These are phyloP conservation scores for Cheilosia grossa DNA, from an alignment of 2,888 invertebrate species.

Conservation along the genomic window DNA sequence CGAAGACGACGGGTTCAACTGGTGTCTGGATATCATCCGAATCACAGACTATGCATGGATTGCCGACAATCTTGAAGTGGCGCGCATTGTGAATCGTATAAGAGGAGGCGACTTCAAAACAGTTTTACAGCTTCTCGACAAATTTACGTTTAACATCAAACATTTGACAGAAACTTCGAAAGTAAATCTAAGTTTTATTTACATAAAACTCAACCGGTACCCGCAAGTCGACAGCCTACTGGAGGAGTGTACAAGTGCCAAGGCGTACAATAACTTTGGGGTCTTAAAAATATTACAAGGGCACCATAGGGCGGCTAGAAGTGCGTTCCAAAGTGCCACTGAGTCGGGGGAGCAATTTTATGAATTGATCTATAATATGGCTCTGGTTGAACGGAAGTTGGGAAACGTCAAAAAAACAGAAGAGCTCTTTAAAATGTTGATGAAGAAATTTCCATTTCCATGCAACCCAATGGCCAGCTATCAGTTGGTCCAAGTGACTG, in stretches of 20 bases:
- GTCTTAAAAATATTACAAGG: conserved; percentile 34
- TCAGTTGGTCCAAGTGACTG: conserved; percentile 32
- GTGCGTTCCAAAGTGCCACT: conserved; percentile 13
- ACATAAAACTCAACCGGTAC: conserved; percentile 34
- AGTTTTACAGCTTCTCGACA: not conserved
- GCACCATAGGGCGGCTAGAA: conserved; percentile 25
- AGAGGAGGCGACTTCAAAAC: not conserved
- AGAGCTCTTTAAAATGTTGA: conserved; percentile 4
- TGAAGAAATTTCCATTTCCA: conserved; percentile 44
- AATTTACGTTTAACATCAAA: conserved; percentile 12
- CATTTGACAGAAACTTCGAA: conserved; percentile 61
- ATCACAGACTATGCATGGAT: conserved; percentile 59
- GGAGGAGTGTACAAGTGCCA: conserved; percentile 13
- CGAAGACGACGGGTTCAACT: conserved; percentile 57
- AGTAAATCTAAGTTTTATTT: conserved; percentile 60
- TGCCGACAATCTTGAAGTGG: conserved; percentile 59
- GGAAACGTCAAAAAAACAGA: conserved; percentile 25
- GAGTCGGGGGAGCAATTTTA: conserved; percentile 8
- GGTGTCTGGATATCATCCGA: conserved; percentile 61
- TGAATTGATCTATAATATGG: conserved; percentile 50
- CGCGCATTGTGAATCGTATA: conserved; percentile 35
- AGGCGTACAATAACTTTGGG: conserved; percentile 60
- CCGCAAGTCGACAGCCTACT: conserved; percentile 26
- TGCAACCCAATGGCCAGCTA: conserved; percentile 46
- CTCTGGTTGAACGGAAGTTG: conserved; percentile 11